phyloP scores from a whole-genome alignment of 2,888 invertebrate species.

The Macropis europaea region DNA sequence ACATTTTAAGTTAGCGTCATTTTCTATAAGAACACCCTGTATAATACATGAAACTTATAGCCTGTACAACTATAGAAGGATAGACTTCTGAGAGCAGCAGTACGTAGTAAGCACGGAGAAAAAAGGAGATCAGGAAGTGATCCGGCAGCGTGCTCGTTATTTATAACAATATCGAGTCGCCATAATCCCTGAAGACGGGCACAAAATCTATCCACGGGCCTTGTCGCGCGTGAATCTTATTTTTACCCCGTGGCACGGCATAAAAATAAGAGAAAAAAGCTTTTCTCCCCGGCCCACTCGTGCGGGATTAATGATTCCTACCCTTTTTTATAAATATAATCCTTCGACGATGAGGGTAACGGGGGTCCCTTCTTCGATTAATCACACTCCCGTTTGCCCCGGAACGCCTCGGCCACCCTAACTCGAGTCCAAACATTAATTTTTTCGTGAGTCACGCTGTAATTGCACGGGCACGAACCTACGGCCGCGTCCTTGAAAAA shows the following conservation, averaged over 20 bases:
- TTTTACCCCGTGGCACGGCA: slow-evolving; percentile 45
- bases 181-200: slow-evolving; percentile 6
- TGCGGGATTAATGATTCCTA: slow-evolving; percentile 58
- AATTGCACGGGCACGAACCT: slow-evolving; percentile 7
- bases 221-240: slow-evolving; percentile 47
- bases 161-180: not conserved
- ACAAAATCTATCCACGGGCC: slow-evolving; percentile 24
- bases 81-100: no score
- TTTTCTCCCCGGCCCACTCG: slow-evolving; percentile 46
- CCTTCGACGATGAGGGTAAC: slow-evolving; percentile 15
- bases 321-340: slow-evolving; percentile 51
- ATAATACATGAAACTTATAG: no score
- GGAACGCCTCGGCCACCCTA: not conserved
- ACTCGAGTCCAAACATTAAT: slow-evolving; percentile 6
- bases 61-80: no score
- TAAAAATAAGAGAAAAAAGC: slow-evolving; percentile 53
- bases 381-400: slow-evolving; percentile 37
- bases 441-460: not conserved
- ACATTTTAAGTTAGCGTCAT: no score
- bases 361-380: slow-evolving; percentile 36
- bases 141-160: no score
- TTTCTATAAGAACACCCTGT: no score
- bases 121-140: no score
- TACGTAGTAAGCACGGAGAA: no score
- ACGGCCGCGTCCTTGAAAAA: slow-evolving; percentile 46